These are phyloP conservation scores for Anser cygnoides DNA, from an alignment of 2,113 vertebrate species.

Conservation along the genomic window DNA sequence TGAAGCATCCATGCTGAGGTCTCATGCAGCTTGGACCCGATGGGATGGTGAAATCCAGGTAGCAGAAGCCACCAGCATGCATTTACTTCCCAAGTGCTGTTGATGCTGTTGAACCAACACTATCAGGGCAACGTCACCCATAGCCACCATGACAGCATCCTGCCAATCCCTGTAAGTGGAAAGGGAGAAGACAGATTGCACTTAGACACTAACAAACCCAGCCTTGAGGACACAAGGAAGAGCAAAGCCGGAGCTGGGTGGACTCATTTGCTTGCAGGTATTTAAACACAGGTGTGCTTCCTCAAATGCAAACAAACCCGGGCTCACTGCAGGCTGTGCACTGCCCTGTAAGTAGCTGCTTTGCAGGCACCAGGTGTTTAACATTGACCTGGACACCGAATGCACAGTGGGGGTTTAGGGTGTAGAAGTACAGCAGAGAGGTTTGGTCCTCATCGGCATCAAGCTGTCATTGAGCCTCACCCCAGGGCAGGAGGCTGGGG, in stretches of 20 bases:
- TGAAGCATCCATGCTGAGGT: conserved; percentile 25
- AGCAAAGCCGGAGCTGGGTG: neutral
- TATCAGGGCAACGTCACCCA: accelerated
- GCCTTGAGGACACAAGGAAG: neutral
- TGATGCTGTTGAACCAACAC: neutral
- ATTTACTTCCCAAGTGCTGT: neutral
- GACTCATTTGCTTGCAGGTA: neutral
- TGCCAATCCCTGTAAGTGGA: accelerated
- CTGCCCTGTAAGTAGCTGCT: neutral
- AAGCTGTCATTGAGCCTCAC: neutral
- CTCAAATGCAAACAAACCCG: neutral
- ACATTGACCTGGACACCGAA: neutral
- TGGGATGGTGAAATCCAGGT: neutral
- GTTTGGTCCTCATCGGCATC: neutral
- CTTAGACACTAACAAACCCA: neutral
- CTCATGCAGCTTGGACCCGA: accelerated
- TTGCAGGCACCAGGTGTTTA: too few species aligned
- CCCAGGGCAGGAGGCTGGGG: neutral
- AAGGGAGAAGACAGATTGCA: neutral
- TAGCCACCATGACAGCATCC: accelerated
- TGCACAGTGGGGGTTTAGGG: neutral
- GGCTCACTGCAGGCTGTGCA: neutral
- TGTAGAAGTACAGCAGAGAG: neutral
- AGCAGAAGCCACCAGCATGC: neutral
- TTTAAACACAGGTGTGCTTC: neutral